Evolutionary conservation across 2,797 vertebrate genomes (phyloP).

Genomic region (Botia kubotai): DNA sequence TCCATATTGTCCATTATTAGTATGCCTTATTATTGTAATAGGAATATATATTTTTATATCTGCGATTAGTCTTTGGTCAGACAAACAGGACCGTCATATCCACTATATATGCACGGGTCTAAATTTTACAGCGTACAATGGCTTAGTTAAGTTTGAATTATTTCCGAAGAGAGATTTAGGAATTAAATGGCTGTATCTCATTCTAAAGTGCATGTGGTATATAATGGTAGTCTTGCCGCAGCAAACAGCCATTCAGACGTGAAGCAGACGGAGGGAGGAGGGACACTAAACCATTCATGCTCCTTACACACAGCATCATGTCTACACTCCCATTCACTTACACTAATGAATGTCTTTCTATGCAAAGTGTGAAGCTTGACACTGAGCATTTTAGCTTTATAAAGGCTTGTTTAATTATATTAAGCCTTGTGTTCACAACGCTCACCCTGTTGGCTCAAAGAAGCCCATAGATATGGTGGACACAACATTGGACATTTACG

Average conservation of each 20-base stretch:
- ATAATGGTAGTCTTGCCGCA: constrained; percentile 33
- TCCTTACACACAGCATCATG: constrained; percentile 30
- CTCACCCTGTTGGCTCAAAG: background rate
- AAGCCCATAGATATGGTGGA: background rate
- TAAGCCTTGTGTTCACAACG: background rate
- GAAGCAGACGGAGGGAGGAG: constrained; percentile 32
- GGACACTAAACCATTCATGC: constrained; percentile 43
- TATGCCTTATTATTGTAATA: too few species aligned
- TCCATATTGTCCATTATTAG: background rate
- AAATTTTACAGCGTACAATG: background rate
- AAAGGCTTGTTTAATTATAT: background rate
- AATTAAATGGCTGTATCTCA: constrained; percentile 28
- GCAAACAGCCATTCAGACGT: constrained; percentile 42
- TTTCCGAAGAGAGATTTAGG: background rate
- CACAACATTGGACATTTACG: constrained; percentile 8
- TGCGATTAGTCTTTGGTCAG: background rate
- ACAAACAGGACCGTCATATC: background rate
- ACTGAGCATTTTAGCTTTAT: too few species aligned
- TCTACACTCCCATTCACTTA: constrained; percentile 38
- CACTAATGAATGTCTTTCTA: constrained; percentile 11
- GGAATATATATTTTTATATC: too few species aligned
- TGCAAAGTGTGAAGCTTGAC: background rate
- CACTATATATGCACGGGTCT: background rate
- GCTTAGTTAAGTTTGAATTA: background rate
- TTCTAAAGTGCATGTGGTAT: constrained; percentile 6